Evolutionary conservation across 2,797 vertebrate genomes (phyloP).

Genomic region (Craterocephalus amniculus): DNA sequence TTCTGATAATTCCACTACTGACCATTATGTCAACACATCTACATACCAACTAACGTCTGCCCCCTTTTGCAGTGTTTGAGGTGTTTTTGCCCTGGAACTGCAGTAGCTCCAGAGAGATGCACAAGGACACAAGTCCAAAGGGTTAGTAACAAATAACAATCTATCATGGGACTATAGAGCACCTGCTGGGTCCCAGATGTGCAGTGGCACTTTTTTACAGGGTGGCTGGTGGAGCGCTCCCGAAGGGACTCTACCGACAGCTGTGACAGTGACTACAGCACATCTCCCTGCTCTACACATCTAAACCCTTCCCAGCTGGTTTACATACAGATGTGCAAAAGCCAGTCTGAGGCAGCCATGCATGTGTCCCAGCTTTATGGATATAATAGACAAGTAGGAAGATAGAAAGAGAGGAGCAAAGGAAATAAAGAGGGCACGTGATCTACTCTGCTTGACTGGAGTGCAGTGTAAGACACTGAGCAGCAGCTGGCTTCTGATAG

Average conservation of each 20-base stretch:
- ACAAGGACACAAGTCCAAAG: constrained; percentile 71
- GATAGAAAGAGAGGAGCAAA: constrained; percentile 31
- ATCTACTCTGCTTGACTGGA: constrained; percentile 40
- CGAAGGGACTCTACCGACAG: constrained; percentile 74
- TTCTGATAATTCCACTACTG: neutral
- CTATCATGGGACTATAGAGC: constrained; percentile 79
- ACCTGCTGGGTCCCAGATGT: constrained; percentile 86
- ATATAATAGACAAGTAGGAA: constrained; percentile 51
- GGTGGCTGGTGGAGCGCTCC: constrained; percentile 77
- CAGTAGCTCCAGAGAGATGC: constrained; percentile 41
- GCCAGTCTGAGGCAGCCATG: constrained; percentile 28
- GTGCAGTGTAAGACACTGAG: constrained; percentile 30
- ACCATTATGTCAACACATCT: neutral
- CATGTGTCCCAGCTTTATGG: constrained; percentile 44
- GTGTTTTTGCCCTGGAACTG: constrained; percentile 35
- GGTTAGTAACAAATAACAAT: constrained; percentile 77
- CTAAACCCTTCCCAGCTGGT: constrained; percentile 53
- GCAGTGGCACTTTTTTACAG: constrained; percentile 78
- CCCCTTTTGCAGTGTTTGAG: constrained; percentile 10
- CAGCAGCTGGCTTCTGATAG: constrained; percentile 48
- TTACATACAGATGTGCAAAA: constrained; percentile 66
- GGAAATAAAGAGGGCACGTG: constrained; percentile 39
- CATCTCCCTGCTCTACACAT: constrained; percentile 59
- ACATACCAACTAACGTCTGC: neutral
- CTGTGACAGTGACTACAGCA: constrained; percentile 69